Percentiles rank a stretch among this genome's conserved stretches.
These are phyloP conservation scores for Philopotamus ludificatus DNA, from an alignment of 1,140 invertebrate species.

Conservation along the genomic window DNA sequence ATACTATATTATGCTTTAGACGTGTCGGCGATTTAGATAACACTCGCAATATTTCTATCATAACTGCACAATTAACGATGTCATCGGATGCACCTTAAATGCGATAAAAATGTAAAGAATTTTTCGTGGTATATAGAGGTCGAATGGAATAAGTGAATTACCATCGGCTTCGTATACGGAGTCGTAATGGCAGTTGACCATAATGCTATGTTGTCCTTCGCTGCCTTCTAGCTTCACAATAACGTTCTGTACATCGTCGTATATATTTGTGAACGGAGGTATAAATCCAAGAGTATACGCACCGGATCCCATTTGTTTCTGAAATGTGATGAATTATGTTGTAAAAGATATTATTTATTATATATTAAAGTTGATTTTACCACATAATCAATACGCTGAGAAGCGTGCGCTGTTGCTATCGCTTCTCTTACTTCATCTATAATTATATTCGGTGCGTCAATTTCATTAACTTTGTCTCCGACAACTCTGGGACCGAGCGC, in stretches of 20 bases:
- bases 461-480: constrained; percentile 27
- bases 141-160: too few relatives aligned
- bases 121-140: too few relatives aligned
- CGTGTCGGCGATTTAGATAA: constrained; percentile 58
- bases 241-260: constrained; percentile 65
- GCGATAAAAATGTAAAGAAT: too few relatives aligned
- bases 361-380: constrained; percentile 15
- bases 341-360: background rate
- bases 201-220: constrained; percentile 56
- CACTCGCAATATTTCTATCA: constrained; percentile 69
- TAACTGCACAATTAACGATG: constrained; percentile 70
- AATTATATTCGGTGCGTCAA: constrained; percentile 26
- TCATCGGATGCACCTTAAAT: constrained; percentile 74
- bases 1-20: constrained; percentile 64
- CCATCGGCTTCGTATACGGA: too few relatives aligned
- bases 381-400: constrained; percentile 26
- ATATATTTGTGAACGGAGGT: constrained; percentile 53
- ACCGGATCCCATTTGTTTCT: constrained; percentile 45
- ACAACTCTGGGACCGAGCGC: constrained; percentile 30
- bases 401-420: constrained; percentile 7
- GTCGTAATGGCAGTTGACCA: constrained; percentile 85
- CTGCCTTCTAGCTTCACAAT: constrained; percentile 64
- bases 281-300: constrained; percentile 53
- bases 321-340: constrained; percentile 9
- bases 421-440: constrained; percentile 22